Evolutionary conservation across 2,888 invertebrate species (phyloP), one percentile per base, ranked within the genome.

Genomic region (Metalampra italica): DNA sequence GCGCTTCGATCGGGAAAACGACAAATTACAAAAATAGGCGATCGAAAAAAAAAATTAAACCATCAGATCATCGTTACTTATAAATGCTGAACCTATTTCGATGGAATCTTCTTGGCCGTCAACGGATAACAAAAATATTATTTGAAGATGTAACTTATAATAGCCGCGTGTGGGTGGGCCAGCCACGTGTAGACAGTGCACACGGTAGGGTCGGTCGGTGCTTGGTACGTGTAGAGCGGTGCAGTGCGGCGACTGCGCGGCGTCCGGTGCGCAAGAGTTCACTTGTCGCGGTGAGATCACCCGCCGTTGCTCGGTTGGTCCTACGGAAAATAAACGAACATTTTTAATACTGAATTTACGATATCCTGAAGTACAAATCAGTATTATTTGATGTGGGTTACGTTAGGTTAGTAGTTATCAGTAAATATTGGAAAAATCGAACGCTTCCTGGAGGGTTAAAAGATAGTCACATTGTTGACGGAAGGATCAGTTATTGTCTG

Each of bases 301-400:
- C 87, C 87, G 47, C 87, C 87, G 53, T 85, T 86, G 61, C 84
- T 86, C 15, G 86, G 83, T 64, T 83, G 85, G 51, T 88, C 87
- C 87, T 88, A 47, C 22, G 46, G 41, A 22, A 15, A 48, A 7
- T 32, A 42, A 29, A 36, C 9, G 42, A 12, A 7, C 22, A 36
- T 15, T 43, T 13, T 39, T 30, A 14, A 3, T 38, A 22, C 22
- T 22, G 3, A 22, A 22, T n/a, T n/a, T n/a, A n/a, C n/a, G n/a
- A n/a, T n/a, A n/a, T n/a, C n/a, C n/a, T n/a, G n/a, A n/a, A n/a
- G n/a, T n/a, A n/a, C n/a, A n/a, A n/a, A n/a, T n/a, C n/a, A n/a
- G n/a, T n/a, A n/a, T n/a, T n/a, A n/a, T n/a, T n/a, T n/a, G n/a
- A n/a, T n/a, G n/a, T n/a, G n/a, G n/a, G n/a, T n/a, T n/a, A n/a